phyloP scores from a whole-genome alignment of 2,888 invertebrate genomes.

The Lysandra bellargus region DNA sequence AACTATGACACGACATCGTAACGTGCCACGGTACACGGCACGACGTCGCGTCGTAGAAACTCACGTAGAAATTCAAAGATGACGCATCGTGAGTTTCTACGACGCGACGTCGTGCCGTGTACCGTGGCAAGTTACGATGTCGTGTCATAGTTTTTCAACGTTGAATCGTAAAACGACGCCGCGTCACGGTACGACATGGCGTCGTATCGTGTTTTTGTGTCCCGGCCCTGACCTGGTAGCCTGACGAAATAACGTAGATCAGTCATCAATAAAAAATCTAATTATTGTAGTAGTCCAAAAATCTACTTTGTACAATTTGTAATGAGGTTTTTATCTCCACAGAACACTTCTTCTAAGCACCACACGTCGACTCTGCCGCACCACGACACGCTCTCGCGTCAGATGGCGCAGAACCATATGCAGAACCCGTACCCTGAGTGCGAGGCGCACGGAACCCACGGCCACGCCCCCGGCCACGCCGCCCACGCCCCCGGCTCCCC shows the following conservation, averaged over 20 bases:
- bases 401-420: slow-evolving; percentile 73
- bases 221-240: no score
- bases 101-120: no score
- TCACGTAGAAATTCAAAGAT: no score
- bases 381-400: slow-evolving; percentile 80
- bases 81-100: no score
- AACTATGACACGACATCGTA: no score
- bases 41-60: no score
- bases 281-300: background rate
- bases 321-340: slow-evolving; percentile 53
- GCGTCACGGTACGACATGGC: no score
- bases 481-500: slow-evolving; percentile 72
- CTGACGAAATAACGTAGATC: background rate
- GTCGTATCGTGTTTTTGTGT: no score
- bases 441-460: slow-evolving; percentile 56
- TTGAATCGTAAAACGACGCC: no score
- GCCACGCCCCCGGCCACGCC: slow-evolving; percentile 66
- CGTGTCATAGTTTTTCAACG: no score
- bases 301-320: background rate
- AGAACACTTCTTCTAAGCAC: slow-evolving; percentile 94
- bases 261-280: background rate
- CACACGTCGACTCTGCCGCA: slow-evolving; percentile 84
- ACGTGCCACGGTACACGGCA: no score
- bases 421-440: slow-evolving; percentile 80
- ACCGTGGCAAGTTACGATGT: no score